Base-by-base conservation (phyloP, 1,140 invertebrate species). In the Lepidurus apus region DNA sequence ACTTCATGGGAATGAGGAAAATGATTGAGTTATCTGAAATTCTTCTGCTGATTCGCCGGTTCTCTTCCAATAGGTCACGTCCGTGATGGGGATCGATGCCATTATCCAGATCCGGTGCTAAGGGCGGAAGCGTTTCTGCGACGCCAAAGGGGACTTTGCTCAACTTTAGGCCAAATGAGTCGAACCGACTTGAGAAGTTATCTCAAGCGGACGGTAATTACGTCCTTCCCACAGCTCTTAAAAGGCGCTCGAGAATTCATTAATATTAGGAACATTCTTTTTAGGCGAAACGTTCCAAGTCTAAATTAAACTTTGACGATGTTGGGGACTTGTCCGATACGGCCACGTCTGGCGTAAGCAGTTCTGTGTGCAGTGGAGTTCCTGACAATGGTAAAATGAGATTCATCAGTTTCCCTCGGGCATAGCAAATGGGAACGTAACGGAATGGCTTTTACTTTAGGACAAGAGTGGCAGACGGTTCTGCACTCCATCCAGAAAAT, bases 401-500 rank as follows among this genome's bases (percentile, higher is more conserved):
- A 13, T 17, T 65, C 13, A 7, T 17, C 53, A 65, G 53, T 65
- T 65, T 65, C 21, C 8, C 17, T 65, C 42, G 13, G 43, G 77
- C 44, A 77, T 24, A 47, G 17, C 11, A 45, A 24, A 77, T 13
- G 8, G 47, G 4, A 10, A 43, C 43, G 34, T 11, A 77, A 43
- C 42, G 75, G 4, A 77, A 77, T 77, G 1, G 26, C 24, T 75
- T 45, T 65, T 43, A 13, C 17, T 45, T 77, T 26, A 77, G 75
- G 75, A 9, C 43, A 45, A 47, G 75, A 77, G 42, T 77, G 75
- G 75, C 73, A 79, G 34, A 74, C 73, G 7, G 78, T 79, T 44
- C 42, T 79, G 43, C 65, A 74, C 42, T 79, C 78, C 73, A 79
- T 79, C 11, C 78, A 74, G 42, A 79, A 79, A 74, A 79, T 79